Base-by-base conservation (phyloP, 2,113 vertebrate genomes). In the Rhabdornis inornatus region DNA sequence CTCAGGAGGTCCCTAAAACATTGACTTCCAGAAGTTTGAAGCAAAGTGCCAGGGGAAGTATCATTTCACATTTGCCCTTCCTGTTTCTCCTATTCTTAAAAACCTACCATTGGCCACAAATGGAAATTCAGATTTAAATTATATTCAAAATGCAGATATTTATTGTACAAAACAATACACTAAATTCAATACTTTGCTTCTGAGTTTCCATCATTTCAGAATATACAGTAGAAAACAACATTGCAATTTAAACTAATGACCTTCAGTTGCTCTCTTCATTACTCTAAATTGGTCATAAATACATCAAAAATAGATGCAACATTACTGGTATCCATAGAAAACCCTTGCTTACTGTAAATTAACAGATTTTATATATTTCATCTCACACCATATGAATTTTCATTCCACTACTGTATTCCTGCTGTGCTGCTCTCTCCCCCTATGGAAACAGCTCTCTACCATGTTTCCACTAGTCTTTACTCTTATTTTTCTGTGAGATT, bases 1-100 rank as follows among this genome's bases (percentile, higher is more conserved):
- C 55, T 82, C 65, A 78, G 88, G 65, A 92, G 80, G n/a, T 63
- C 74, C 68, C 93, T 89, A 87, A 92, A 92, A 89, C n/a, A 69
- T 5, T 70, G 45, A 81, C 86, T 84, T 94, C 47, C 80, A 91
- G 65, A 78, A 71, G 64, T 81, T 0, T 81, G 81, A 50, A 89
- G 77, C 50, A 78, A 19, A 81, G 18, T 77, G 80, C 59, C 83
- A 78, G 39, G 8, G 55, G 24, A 94, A 87, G 60, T 56, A 75
- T 78, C 77, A 50, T 50, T 78, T 89, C 52, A 3, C 28, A 78
- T 70, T 52, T 75, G 44, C 39, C 92, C 65, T 75, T 81, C 56
- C 52, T 37, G 33, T 75, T 87, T 89, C 81, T 72, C 83, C 63
- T 95, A 11, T 56, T 90, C 68, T 83, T 88, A 86, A 76, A 92